Conservation (phyloP, 2,797 vertebrate genomes). For the Acrossocheilus fasciatus region DNA sequence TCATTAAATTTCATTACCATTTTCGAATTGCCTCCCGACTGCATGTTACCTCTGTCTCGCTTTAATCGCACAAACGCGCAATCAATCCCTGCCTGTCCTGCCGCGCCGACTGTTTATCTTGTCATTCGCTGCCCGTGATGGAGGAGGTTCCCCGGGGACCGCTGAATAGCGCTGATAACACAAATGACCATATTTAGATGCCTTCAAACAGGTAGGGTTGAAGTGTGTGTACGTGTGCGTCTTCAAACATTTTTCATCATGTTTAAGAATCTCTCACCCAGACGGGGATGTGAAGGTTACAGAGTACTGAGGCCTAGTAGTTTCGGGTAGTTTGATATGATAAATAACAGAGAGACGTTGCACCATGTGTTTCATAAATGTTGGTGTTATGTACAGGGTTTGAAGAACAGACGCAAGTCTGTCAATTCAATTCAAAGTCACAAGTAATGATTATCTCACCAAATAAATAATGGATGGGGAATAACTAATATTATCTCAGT, state of each 20-base stretch:
- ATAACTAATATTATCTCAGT: background rate
- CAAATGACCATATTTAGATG: slow-evolving; percentile 51
- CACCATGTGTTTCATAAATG: background rate
- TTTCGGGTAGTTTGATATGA: background rate
- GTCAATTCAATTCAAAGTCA: too few relatives aligned
- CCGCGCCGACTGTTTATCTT: slow-evolving; percentile 51
- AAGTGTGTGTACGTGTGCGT: slow-evolving; percentile 20
- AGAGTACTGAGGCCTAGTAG: background rate
- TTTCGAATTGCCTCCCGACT: slow-evolving; percentile 50
- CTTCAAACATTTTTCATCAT: slow-evolving; percentile 25
- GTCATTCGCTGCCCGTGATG: slow-evolving; percentile 20
- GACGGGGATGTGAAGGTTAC: slow-evolving; percentile 11
- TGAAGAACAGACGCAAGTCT: background rate
- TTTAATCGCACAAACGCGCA: slow-evolving; percentile 51
- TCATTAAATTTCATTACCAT: slow-evolving; percentile 59
- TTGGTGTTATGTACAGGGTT: background rate
- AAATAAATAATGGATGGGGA: background rate
- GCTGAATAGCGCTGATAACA: slow-evolving; percentile 49
- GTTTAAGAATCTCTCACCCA: slow-evolving; percentile 23
- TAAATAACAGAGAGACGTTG: background rate
- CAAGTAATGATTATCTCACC: background rate
- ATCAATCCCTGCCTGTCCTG: slow-evolving; percentile 51
- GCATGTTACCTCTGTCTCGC: slow-evolving; percentile 43
- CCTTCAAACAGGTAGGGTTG: slow-evolving; percentile 27
- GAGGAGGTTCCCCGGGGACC: slow-evolving; percentile 29